These are phyloP conservation scores for Tetramorium parvispinum DNA, from an alignment of 1,140 invertebrate genomes.

Conservation along the genomic window DNA sequence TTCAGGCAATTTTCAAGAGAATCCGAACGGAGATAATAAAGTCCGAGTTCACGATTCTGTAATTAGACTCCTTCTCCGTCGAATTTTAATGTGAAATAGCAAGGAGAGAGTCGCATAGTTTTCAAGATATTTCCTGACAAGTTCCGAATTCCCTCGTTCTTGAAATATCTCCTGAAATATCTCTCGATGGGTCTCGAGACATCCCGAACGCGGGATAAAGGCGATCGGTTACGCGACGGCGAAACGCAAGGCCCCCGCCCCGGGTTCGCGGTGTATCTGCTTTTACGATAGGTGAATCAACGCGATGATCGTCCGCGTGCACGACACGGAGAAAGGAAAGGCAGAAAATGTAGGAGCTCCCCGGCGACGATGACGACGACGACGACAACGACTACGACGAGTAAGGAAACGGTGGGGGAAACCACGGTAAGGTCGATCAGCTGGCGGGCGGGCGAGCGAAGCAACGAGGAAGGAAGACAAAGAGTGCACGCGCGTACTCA, in stretches of 20 bases:
- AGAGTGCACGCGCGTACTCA: slow-evolving; percentile 38
- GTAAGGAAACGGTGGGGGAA: background rate
- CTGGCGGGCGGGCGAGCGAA: slow-evolving; percentile 64
- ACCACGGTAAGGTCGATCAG: slow-evolving; percentile 74
- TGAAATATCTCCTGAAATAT: background rate
- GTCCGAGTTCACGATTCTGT: background rate
- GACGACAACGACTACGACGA: background rate
- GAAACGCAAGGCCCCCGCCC: slow-evolving; percentile 14
- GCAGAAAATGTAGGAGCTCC: slow-evolving; percentile 23
- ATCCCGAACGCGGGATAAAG: background rate
- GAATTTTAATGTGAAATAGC: background rate
- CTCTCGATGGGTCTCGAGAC: background rate
- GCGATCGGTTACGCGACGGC: slow-evolving; percentile 21
- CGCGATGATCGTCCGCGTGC: background rate
- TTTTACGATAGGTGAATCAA: slow-evolving; percentile 32
- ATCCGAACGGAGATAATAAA: background rate
- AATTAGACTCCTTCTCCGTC: background rate
- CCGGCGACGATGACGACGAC: background rate
- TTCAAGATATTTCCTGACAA: background rate
- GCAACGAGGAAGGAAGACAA: slow-evolving; percentile 46
- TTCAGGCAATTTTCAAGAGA: background rate
- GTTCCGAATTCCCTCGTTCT: background rate
- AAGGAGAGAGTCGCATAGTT: background rate
- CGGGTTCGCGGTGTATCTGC: background rate
- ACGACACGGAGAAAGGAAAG: slow-evolving; percentile 28